Evolutionary conservation across 2,888 invertebrate species (phyloP).

Genomic region (Epinotia nisella): DNA sequence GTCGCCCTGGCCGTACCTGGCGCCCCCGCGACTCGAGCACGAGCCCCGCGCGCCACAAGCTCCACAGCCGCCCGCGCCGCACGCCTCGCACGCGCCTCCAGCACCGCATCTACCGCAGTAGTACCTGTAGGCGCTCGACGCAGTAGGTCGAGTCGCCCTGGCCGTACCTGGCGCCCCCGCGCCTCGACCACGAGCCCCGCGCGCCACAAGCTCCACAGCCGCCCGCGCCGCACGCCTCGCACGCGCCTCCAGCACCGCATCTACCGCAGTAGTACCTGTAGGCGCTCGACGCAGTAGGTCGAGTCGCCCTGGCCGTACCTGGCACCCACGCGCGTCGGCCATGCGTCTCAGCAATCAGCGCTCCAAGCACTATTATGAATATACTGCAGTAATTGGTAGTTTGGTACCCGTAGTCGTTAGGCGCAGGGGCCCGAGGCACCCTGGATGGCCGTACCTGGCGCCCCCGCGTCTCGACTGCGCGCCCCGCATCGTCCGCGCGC

Average conservation of each 20-base stretch:
- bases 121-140: no score
- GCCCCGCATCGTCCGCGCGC: slow-evolving; percentile 33
- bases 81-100: slow-evolving; percentile 43
- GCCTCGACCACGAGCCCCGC: slow-evolving; percentile 41
- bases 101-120: no score
- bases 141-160: slow-evolving; percentile 87
- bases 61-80: slow-evolving; percentile 27
- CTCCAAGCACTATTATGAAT: no score
- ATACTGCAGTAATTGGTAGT: neutral
- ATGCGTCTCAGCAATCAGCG: no score
- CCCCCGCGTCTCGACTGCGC: slow-evolving; percentile 48
- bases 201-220: slow-evolving; percentile 28
- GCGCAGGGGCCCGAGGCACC: slow-evolving; percentile 88
- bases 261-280: no score
- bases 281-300: slow-evolving; percentile 90
- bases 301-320: slow-evolving; percentile 81
- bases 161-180: slow-evolving; percentile 72
- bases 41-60: slow-evolving; percentile 37
- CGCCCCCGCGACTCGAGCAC: slow-evolving; percentile 54
- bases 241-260: slow-evolving; percentile 40
- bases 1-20: slow-evolving; percentile 79
- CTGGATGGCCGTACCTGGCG: slow-evolving; percentile 73
- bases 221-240: slow-evolving; percentile 36
- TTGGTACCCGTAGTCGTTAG: slow-evolving; percentile 57
- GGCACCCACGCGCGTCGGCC: slow-evolving; percentile 56